phyloP scores from a whole-genome alignment of 2,888 invertebrate species.

The Nephrotoma flavescens region DNA sequence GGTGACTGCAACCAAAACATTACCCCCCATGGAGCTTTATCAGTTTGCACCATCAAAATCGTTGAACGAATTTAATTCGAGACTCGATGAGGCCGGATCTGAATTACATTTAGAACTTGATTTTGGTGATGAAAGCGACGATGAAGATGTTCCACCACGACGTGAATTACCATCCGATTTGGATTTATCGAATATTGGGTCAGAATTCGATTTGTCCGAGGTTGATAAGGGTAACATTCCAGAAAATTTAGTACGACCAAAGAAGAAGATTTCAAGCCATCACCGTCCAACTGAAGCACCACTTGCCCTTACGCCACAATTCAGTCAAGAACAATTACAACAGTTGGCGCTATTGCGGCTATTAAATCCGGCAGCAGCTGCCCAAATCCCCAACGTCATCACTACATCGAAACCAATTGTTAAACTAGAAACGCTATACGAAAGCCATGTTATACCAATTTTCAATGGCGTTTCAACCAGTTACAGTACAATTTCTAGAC shows the following conservation, averaged over 20 bases:
- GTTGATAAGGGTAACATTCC: constrained; percentile 46
- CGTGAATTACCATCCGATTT: constrained; percentile 45
- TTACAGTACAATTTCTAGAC: constrained; percentile 63
- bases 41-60: constrained; percentile 77
- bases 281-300: constrained; percentile 26
- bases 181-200: constrained; percentile 56
- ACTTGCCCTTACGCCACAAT: constrained; percentile 9
- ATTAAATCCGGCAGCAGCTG: constrained; percentile 48
- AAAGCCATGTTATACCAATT: constrained; percentile 67
- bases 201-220: constrained; percentile 54
- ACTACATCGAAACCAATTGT: constrained; percentile 66
- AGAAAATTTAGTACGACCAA: constrained; percentile 35
- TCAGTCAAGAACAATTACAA: constrained; percentile 57
- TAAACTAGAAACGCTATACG: constrained; percentile 63
- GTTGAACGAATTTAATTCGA: constrained; percentile 75
- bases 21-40: constrained; percentile 75
- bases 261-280: constrained; percentile 18
- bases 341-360: constrained; percentile 58
- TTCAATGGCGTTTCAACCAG: constrained; percentile 60
- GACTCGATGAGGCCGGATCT: constrained; percentile 77
- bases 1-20: constrained; percentile 79
- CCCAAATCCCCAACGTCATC: constrained; percentile 51
- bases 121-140: constrained; percentile 66
- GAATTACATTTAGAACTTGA: constrained; percentile 75
- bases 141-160: constrained; percentile 34